These are phyloP conservation scores for Phylloscopus trochilus DNA, from an alignment of 2,113 vertebrate species.

Conservation along the genomic window DNA sequence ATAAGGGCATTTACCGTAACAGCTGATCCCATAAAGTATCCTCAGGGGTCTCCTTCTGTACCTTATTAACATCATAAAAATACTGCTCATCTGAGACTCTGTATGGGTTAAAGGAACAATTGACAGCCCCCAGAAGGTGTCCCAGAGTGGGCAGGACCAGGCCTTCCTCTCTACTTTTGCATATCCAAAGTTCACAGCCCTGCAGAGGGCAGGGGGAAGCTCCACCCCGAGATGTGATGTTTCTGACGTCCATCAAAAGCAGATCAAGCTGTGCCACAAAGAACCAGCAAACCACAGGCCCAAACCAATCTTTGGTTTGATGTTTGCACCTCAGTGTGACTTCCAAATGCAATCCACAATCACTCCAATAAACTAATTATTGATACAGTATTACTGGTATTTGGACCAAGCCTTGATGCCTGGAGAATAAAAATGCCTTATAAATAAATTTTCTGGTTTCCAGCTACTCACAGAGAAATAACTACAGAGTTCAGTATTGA, in stretches of 20 bases:
- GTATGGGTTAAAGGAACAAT: not conserved
- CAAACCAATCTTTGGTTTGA: not conserved
- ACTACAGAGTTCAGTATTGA: not conserved
- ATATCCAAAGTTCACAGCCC: not conserved
- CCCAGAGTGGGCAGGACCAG: not conserved
- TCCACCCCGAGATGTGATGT: accelerated
- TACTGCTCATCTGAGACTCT: not conserved
- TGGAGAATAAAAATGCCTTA: not conserved
- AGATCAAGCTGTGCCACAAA: not conserved
- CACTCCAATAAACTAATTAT: not conserved
- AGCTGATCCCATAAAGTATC: not conserved
- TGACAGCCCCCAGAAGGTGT: too few relatives aligned
- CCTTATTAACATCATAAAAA: not conserved
- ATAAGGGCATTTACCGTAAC: not conserved
- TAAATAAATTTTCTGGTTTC: not conserved
- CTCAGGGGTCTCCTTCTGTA: not conserved
- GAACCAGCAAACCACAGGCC: not conserved
- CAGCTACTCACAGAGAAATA: not conserved
- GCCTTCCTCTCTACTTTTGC: not conserved
- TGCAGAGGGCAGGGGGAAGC: not conserved
- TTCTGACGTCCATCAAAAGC: not conserved
- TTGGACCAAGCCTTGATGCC: not conserved
- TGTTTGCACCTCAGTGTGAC: not conserved
- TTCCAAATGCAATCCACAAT: not conserved
- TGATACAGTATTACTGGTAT: not conserved